Conservation (phyloP, 1,140 invertebrate genomes). For the Lycorma delicatula region DNA sequence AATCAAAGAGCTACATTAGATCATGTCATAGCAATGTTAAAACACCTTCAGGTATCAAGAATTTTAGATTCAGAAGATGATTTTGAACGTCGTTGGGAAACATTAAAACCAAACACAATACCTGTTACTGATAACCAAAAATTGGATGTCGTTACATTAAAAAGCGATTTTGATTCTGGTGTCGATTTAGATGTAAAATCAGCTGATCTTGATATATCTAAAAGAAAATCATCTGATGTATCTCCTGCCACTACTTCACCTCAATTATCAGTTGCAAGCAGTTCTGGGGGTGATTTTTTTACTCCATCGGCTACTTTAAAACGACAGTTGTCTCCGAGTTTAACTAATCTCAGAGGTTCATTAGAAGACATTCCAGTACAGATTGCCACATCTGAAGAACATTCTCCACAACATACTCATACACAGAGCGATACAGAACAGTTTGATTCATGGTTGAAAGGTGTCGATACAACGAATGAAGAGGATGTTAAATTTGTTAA, state of each 20-base stretch:
- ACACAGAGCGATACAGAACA: conserved; percentile 20
- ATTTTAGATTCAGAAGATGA: conserved; percentile 37
- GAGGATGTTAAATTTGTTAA: conserved; percentile 45
- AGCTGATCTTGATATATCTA: background rate
- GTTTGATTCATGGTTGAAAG: conserved; percentile 48
- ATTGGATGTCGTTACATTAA: conserved; percentile 11
- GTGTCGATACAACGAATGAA: conserved; percentile 44
- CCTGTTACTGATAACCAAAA: conserved; percentile 45
- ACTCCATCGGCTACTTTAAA: conserved; percentile 7
- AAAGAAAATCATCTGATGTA: background rate
- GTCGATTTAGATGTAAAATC: conserved; percentile 24
- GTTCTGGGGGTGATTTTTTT: conserved; percentile 25
- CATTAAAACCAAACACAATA: conserved; percentile 51
- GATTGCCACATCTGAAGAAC: background rate
- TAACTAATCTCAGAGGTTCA: conserved; percentile 43
- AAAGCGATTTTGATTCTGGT: conserved; percentile 29
- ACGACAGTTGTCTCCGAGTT: conserved; percentile 38
- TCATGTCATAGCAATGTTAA: conserved; percentile 48
- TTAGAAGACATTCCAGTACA: conserved; percentile 24
- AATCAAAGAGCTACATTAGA: conserved; percentile 40
- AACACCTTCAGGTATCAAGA: conserved; percentile 39
- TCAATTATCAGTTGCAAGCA: conserved; percentile 27
- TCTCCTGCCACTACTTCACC: conserved; percentile 22
- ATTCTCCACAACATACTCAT: conserved; percentile 15
- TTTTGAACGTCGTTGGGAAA: conserved; percentile 60